phyloP scores from a whole-genome alignment of 1,140 invertebrate genomes.

The Leucophenga varia region DNA sequence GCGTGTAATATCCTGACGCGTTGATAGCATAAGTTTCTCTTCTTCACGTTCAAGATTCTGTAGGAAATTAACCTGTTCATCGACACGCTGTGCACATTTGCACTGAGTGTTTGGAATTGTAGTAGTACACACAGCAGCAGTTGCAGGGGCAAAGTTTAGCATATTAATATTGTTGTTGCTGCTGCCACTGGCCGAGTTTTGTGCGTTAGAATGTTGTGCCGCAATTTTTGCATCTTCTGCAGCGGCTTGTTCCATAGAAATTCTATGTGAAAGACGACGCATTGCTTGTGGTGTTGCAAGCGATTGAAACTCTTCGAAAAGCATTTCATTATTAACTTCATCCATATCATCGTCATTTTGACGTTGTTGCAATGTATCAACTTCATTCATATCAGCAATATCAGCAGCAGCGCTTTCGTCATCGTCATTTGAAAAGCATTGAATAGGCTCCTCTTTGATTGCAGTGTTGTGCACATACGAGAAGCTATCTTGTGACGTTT shows the following conservation, averaged over 20 bases:
- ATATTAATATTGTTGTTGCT: constrained; percentile 3
- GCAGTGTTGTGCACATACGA: too few species aligned
- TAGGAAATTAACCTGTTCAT: constrained; percentile 46
- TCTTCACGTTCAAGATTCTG: constrained; percentile 42
- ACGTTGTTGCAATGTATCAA: too few species aligned
- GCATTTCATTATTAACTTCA: constrained; percentile 2
- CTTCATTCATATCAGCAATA: too few species aligned
- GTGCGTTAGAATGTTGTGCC: neutral
- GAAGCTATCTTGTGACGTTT: too few species aligned
- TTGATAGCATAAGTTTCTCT: constrained; percentile 47
- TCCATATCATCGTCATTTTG: constrained; percentile 22
- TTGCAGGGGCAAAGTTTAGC: constrained; percentile 18
- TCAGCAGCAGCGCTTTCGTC: constrained; percentile 17
- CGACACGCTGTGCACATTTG: constrained; percentile 44
- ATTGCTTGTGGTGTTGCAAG: constrained; percentile 42
- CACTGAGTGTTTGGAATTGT: constrained; percentile 25
- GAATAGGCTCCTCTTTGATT: constrained; percentile 10
- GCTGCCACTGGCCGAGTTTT: neutral
- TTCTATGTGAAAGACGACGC: constrained; percentile 37
- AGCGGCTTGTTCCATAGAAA: constrained; percentile 37
- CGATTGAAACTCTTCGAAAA: constrained; percentile 32
- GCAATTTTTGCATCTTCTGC: constrained; percentile 27
- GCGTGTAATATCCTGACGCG: constrained; percentile 39
- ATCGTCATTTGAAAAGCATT: constrained; percentile 16
- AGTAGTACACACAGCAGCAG: constrained; percentile 24